A percentile compares a stretch with the other conserved stretches of the same genome.
Evolutionary conservation across 2,113 vertebrate genomes (phyloP).

Genomic region (Rhynchomys soricoides): DNA sequence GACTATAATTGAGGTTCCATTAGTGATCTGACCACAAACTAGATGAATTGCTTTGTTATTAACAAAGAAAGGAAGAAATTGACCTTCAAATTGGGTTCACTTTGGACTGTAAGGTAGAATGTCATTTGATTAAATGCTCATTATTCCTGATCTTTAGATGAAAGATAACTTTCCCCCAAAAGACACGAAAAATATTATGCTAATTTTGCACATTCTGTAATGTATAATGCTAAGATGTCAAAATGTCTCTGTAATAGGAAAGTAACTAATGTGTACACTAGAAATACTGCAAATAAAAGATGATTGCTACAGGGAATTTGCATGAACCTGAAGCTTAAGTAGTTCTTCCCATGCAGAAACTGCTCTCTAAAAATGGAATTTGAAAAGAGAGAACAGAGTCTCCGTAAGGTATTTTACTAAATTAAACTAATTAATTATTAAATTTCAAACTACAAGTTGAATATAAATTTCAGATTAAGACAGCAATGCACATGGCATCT

Average conservation of each 20-base stretch:
- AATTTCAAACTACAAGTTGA: slow-evolving; percentile 82
- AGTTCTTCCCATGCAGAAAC: slow-evolving; percentile 67
- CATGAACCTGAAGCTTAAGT: slow-evolving; percentile 73
- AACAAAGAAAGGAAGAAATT: slow-evolving; percentile 69
- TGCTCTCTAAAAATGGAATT: slow-evolving; percentile 71
- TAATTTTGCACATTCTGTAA: slow-evolving; percentile 64
- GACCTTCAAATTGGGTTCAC: slow-evolving; percentile 73
- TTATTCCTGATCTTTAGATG: slow-evolving; percentile 70
- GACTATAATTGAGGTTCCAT: slow-evolving; percentile 51
- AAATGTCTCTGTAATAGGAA: slow-evolving; percentile 68
- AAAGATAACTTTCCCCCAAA: slow-evolving; percentile 61
- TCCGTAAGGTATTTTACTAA: slow-evolving; percentile 82
- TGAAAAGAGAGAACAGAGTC: slow-evolving; percentile 73
- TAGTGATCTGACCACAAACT: slow-evolving; percentile 60
- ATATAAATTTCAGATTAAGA: slow-evolving; percentile 82
- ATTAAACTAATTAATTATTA: slow-evolving; percentile 89
- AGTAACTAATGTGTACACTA: slow-evolving; percentile 70
- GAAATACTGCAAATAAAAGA: slow-evolving; percentile 73
- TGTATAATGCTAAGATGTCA: slow-evolving; percentile 71
- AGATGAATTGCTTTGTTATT: slow-evolving; percentile 72
- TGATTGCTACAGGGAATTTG: slow-evolving; percentile 78
- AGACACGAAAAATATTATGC: slow-evolving; percentile 57
- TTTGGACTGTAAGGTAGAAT: slow-evolving; percentile 61
- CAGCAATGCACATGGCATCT: slow-evolving; percentile 67
- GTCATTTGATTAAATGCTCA: slow-evolving; percentile 69